phyloP scores from a whole-genome alignment of 1,140 invertebrate species.

The Schlechtendalia chinensis region DNA sequence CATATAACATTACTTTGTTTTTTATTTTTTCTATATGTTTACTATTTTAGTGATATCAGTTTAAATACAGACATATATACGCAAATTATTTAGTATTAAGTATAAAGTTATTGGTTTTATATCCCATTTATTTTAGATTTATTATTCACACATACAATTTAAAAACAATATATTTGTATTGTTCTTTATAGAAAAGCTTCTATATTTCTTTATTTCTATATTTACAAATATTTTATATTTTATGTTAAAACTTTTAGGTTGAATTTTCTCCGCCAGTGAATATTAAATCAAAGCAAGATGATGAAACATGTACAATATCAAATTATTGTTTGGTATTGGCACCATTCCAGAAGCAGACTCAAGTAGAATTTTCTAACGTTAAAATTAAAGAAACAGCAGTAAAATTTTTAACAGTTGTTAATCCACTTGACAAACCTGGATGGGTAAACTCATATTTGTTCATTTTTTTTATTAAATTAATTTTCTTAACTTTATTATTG shows the following conservation, averaged over 20 bases:
- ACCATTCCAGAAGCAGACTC: conserved; percentile 41
- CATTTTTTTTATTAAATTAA: neutral
- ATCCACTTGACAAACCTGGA: conserved; percentile 28
- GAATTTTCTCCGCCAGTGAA: conserved; percentile 45
- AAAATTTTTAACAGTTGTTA: conserved; percentile 16
- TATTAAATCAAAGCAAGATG: conserved; percentile 11
- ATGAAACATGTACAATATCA: neutral
- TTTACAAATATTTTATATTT: neutral
- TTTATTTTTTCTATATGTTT: no score
- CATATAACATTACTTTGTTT: no score
- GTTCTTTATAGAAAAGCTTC: no score
- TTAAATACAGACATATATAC: no score
- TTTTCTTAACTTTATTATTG: no score
- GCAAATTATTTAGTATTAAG: no score
- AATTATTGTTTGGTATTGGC: conserved; percentile 19
- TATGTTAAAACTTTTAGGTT: conserved; percentile 19
- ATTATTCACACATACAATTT: no score
- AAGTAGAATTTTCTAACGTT: conserved; percentile 36
- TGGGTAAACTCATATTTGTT: neutral
- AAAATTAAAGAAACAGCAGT: conserved; percentile 31
- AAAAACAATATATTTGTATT: no score
- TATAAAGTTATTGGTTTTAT: no score
- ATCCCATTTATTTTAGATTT: no score
- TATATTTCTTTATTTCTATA: no score
- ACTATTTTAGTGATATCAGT: no score